phyloP scores from a whole-genome alignment of 2,797 vertebrate genomes.

The Scomberomorus guttatus region DNA sequence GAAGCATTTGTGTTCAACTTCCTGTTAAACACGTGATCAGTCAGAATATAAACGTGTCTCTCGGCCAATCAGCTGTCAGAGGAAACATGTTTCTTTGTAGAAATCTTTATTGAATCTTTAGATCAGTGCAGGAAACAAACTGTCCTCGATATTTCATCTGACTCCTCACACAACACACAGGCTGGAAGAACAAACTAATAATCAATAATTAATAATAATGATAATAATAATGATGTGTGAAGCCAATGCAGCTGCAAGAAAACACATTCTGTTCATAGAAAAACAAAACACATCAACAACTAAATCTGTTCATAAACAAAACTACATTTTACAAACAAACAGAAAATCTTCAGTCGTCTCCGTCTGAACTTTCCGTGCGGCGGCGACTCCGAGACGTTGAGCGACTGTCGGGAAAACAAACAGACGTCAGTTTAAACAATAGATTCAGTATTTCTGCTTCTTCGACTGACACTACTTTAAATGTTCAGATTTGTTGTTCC shows the following conservation, averaged over 20 bases:
- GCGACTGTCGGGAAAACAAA: not conserved
- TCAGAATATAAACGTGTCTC: too few relatives aligned
- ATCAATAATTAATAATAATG: slow-evolving; percentile 13
- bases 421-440: too few relatives aligned
- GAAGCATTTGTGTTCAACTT: too few relatives aligned
- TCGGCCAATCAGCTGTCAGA: not conserved
- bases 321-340: too few relatives aligned
- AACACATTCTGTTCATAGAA: not conserved
- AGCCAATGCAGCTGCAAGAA: not conserved
- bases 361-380: too few relatives aligned
- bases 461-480: too few relatives aligned
- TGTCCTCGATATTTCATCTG: not conserved
- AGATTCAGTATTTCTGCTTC: too few relatives aligned
- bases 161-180: not conserved
- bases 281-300: not conserved
- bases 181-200: not conserved
- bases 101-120: slow-evolving; percentile 3
- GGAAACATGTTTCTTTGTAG: not conserved
- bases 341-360: too few relatives aligned
- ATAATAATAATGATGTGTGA: not conserved
- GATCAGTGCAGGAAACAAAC: not conserved
- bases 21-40: too few relatives aligned
- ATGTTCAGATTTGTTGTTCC: too few relatives aligned
- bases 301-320: too few relatives aligned
- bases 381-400: slow-evolving; percentile 1